These are phyloP conservation scores for Thryonomys swinderianus DNA, from an alignment of 2,113 vertebrate genomes.

Conservation along the genomic window DNA sequence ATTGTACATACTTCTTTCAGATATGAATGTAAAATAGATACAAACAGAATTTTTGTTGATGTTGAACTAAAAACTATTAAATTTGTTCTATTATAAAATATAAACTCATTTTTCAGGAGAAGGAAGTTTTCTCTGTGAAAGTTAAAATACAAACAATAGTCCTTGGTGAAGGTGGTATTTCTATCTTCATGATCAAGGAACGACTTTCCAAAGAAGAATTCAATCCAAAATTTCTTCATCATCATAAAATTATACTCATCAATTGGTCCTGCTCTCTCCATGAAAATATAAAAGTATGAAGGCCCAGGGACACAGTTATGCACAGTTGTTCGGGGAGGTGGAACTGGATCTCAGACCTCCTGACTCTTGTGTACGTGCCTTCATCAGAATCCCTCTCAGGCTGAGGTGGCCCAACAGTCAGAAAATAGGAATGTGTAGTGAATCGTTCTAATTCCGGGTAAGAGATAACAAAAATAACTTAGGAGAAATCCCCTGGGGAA, in stretches of 20 bases:
- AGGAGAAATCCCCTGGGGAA: not conserved
- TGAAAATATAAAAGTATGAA: not conserved
- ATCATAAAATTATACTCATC: not conserved
- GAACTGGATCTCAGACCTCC: not conserved
- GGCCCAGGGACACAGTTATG: not conserved
- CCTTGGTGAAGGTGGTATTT: not conserved
- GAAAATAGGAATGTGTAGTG: not conserved
- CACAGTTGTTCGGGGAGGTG: not conserved
- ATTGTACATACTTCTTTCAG: not conserved
- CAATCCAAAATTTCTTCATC: not conserved
- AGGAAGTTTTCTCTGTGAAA: not conserved
- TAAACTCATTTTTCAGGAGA: not conserved
- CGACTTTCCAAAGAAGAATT: not conserved
- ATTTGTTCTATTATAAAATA: not conserved
- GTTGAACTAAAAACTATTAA: not conserved
- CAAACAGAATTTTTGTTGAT: not conserved
- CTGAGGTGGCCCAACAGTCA: not conserved
- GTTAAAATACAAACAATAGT: not conserved
- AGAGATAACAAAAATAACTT: not conserved
- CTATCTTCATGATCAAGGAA: not conserved
- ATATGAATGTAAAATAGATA: not conserved
- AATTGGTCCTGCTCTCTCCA: not conserved
- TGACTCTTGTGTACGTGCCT: not conserved
- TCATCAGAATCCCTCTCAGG: not conserved
- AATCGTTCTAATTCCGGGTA: slow-evolving; percentile 2